Conservation (phyloP, 2,888 invertebrate species). For the Balanococcus diminutus region DNA sequence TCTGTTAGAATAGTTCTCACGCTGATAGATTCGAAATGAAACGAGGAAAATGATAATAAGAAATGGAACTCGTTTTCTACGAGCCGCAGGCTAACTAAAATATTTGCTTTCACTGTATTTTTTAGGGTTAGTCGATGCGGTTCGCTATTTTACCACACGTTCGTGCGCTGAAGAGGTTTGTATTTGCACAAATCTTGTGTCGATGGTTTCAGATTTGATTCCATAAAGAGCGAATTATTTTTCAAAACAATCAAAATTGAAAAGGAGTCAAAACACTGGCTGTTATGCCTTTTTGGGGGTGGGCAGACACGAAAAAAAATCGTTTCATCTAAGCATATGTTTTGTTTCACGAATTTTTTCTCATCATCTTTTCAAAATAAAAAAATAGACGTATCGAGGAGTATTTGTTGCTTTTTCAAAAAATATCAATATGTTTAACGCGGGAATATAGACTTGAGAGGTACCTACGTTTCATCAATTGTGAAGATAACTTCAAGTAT, state of each 20-base stretch:
- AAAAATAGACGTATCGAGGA: background rate
- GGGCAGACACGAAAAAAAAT: background rate
- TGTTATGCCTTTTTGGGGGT: too few species aligned
- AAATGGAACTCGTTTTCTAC: background rate
- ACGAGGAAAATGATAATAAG: conserved; percentile 14
- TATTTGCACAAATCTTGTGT: background rate
- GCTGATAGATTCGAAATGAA: background rate
- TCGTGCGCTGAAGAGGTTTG: background rate
- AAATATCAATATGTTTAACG: background rate
- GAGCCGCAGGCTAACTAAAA: background rate
- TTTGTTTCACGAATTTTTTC: background rate
- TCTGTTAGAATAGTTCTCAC: background rate
- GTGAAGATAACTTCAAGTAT: too few species aligned
- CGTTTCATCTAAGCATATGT: background rate
- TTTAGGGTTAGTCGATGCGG: background rate
- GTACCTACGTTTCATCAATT: too few species aligned
- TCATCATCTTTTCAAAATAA: background rate
- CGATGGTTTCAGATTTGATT: background rate
- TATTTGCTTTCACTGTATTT: conserved; percentile 18
- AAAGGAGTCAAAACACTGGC: too few species aligned
- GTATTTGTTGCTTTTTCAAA: background rate
- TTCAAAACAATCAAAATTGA: background rate
- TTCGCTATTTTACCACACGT: background rate
- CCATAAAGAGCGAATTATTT: conserved; percentile 7
- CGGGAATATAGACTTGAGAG: background rate